Evolutionary conservation across 2,888 invertebrate species (phyloP), one percentile per base, ranked within the genome.

Genomic region (Dimorphilus gyrociliatus): DNA sequence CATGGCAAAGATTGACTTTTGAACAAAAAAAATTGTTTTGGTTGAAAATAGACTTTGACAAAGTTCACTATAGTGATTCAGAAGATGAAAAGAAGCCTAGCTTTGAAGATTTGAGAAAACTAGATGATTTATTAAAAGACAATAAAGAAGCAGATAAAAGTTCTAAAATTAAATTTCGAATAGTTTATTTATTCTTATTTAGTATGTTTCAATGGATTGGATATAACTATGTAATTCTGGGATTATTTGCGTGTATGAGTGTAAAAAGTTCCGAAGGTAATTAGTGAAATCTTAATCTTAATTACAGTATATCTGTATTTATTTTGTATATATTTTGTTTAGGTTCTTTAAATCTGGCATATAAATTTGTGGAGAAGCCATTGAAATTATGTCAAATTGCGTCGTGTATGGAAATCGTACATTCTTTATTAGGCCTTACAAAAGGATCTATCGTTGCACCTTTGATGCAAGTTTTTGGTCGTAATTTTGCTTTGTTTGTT

Each of bases 1-100:
- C 78, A 74, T 88, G 88, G 88, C 80, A 82, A 0, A 67, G 86
- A 28, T 64, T 88, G 13, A 79, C 76, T 1, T 72, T 76, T 7
- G 74, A 77, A 38, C 76, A 77, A 1, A 75, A 78, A 47, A 88
- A 86, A 60, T 81, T 82, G 0, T 76, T 76, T 1, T 88, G 86
- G 88, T 63, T 90, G 3, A 85, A 84, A 72, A 75, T 86, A 43
- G 86, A 88, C 66, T 86, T 86, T 66, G 85, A 88, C 60, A 72
- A 78, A 33, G 85, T 86, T 32, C n/a, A n/a, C n/a, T n/a, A n/a
- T n/a, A n/a, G n/a, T n/a, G n/a, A n/a, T n/a, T n/a, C n/a, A n/a
- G n/a, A n/a, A n/a, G n/a, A n/a, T n/a, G n/a, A n/a, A n/a, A n/a
- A n/a, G n/a, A n/a, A n/a, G n/a, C n/a, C n/a, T n/a, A n/a, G n/a